Evolutionary conservation across 2,113 vertebrate genomes (phyloP).

Genomic region (Platanista minor): DNA sequence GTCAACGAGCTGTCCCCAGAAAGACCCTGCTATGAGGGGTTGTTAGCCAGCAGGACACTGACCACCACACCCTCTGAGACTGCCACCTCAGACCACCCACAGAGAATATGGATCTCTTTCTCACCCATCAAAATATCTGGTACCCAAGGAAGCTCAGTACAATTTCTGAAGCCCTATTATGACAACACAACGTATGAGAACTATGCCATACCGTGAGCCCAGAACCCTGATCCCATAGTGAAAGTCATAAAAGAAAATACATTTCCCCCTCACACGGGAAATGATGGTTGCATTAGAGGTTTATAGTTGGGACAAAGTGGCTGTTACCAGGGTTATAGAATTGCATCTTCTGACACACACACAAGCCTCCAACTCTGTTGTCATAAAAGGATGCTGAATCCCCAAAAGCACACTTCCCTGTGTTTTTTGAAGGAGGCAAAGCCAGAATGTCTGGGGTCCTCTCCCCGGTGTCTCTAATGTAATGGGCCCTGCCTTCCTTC

Average conservation of each 20-base stretch:
- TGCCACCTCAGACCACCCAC: slow-evolving; percentile 35
- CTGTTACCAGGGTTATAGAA: neutral
- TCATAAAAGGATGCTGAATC: neutral
- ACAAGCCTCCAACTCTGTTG: neutral
- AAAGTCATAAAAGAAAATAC: slow-evolving; percentile 63
- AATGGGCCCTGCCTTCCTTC: neutral
- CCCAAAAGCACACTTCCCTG: neutral
- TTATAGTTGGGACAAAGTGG: slow-evolving; percentile 34
- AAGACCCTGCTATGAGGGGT: neutral
- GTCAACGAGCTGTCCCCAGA: neutral
- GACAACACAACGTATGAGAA: slow-evolving; percentile 14
- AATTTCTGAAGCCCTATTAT: slow-evolving; percentile 50
- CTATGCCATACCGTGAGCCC: neutral
- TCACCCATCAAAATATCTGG: slow-evolving; percentile 1
- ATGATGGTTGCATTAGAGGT: slow-evolving; percentile 51
- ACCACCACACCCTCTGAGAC: neutral
- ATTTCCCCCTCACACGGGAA: slow-evolving; percentile 40
- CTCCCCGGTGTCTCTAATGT: neutral
- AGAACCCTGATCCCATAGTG: slow-evolving; percentile 40
- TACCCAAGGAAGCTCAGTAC: neutral
- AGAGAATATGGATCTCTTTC: slow-evolving; percentile 24
- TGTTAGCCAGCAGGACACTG: neutral
- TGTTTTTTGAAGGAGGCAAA: neutral
- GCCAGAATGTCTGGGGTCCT: neutral
- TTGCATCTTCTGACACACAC: neutral